These are phyloP conservation scores for Ammodytes dubius DNA, from an alignment of 2,113 vertebrate genomes.

Conservation along the genomic window DNA sequence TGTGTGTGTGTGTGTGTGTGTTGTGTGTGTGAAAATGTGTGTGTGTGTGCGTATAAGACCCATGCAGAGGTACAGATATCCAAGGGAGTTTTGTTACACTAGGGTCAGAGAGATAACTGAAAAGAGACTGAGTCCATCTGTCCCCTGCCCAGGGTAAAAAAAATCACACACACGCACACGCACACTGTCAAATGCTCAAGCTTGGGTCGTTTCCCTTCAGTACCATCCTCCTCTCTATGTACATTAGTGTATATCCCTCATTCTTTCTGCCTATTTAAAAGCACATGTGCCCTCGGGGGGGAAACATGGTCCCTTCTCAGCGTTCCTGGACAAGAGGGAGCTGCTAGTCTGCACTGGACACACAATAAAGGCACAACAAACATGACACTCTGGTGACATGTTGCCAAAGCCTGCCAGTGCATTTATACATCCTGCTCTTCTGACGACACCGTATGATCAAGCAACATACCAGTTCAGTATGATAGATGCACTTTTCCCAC, in stretches of 20 bases:
- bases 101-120: conserved; percentile 70
- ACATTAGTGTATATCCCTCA: conserved; percentile 46
- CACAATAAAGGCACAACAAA: conserved; percentile 34
- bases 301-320: conserved; percentile 48
- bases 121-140: conserved; percentile 74
- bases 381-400: conserved; percentile 9
- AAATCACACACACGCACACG: conserved; percentile 27
- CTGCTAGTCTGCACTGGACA: conserved; percentile 27
- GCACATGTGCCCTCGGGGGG: conserved; percentile 69
- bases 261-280: conserved; percentile 77
- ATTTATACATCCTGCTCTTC: conserved; percentile 14
- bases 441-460: conserved; percentile 2
- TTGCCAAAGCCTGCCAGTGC: neutral
- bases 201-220: conserved; percentile 52
- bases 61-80: conserved; percentile 19
- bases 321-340: conserved; percentile 37
- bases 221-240: conserved; percentile 47
- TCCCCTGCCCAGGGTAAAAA: conserved; percentile 62
- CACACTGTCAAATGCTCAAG: conserved; percentile 24
- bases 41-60: neutral
- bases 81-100: conserved; percentile 61
- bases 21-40: neutral
- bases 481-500: conserved; percentile 77
- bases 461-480: conserved; percentile 68
- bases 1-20: neutral